Base-by-base conservation (phyloP, 2,113 vertebrate genomes). In the Ibidorhyncha struthersii region DNA sequence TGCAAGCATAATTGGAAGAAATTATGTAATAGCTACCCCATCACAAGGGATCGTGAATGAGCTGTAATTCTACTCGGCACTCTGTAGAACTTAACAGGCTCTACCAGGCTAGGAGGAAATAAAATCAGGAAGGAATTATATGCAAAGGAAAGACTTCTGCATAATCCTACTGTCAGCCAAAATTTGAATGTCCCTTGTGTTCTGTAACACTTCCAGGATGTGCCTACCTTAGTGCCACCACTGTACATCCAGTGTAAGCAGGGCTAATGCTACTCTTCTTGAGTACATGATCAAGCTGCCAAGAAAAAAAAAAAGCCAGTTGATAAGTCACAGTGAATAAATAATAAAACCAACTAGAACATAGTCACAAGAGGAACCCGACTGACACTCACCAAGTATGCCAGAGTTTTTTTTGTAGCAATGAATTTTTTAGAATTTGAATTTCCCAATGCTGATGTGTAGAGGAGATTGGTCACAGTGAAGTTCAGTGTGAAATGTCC, bases 401-500 rank as follows among this genome's bases (percentile, higher is more conserved):
- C 71, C 27, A 96, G 43, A 8, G 50, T 7, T 12, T 29, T 80
- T 32, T 84, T 82, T 3, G 86, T 61, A 59, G 82, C 45, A 40
- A 56, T 89, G 26, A 52, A 95, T 7, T 47, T 27, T 43, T 40
- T 74, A 23, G 93, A 95, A 23, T 70, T 59, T 10, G 55, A 19
- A 11, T 78, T 70, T 58, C 4, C 10, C 12, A 94, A 38, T 25
- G 32, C 67, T 38, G 80, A 13, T 19, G 74, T 43, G 81, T 85
- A 82, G 17, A 17, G 53, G 19, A 90, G 93, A 47, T 88, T 91
- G 32, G 66, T 91, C 34, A 56, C 10, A 19, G 93, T 91, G 72
- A 94, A 87, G 59, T 87, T 94, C n/a, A 95, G 43, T 41, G 87
- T 88, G 71, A 95, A 93, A 73, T 50, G 43, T 23, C 13, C 41